Evolutionary conservation across 2,888 invertebrate species (phyloP), one percentile per base, ranked within the genome.

Genomic region (Catocala fraxini): DNA sequence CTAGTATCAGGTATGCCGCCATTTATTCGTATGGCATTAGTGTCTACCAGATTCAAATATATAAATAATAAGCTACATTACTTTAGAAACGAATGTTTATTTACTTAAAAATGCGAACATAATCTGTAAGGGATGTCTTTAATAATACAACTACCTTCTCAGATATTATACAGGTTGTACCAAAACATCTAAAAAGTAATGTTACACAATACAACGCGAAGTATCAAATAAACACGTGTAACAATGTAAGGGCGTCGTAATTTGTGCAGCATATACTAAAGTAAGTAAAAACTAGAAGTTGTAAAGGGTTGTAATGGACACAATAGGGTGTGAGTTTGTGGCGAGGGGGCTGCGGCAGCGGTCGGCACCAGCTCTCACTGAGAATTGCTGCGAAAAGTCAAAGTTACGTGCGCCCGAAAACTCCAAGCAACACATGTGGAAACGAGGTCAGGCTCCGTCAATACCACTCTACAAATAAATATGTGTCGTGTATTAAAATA

Each of bases 311-410:
- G 81, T 81, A 86, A 86, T 84, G 85, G 82, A 82, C 84, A 86
- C 83, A 87, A 86, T 83, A 83, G 85, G 83, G 87, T 83, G 86
- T 81, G 85, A 87, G 86, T 84, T 85, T 85, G 87, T 72, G 88
- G 85, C 67, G 67, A 83, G 82, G 83, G 86, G 84, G 77, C 76
- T 77, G 80, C 73, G 68, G 78, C 65, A 72, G 75, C 80, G 83
- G 77, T 80, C 84, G 84, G 81, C 79, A 77, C 80, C 80, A 71
- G 83, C 84, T 85, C 86, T 87, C 82, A 82, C 78, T 78, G 82
- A 80, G 83, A 84, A 87, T 86, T 81, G 81, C 82, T 83, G 76
- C 81, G 83, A 85, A 85, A 87, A 86, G 86, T 84, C 83, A 84
- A 86, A 88, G 86, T 89, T 87, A 88, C 82, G 83, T 81, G 80